Evolutionary conservation across 2,888 invertebrate species (phyloP).

Genomic region (Mythimna vitellina): DNA sequence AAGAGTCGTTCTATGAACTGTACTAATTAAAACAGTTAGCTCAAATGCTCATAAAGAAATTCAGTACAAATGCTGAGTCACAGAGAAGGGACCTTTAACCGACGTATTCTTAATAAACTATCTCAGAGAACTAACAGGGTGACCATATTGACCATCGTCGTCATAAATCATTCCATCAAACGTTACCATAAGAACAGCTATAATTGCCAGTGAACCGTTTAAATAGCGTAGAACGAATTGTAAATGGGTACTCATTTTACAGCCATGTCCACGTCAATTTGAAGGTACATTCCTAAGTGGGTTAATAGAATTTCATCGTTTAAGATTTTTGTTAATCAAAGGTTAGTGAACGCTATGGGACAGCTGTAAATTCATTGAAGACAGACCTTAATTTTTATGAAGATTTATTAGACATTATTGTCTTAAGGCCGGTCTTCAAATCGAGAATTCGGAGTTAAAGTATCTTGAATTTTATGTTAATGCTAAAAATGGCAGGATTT

Average conservation of each 20-base stretch:
- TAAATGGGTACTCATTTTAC: conserved; percentile 58
- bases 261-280: conserved; percentile 40
- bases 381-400: background rate
- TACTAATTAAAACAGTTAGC: conserved; percentile 32
- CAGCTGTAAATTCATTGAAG: conserved; percentile 35
- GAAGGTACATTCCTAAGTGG: conserved; percentile 55
- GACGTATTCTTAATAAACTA: background rate
- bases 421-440: too few relatives aligned
- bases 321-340: conserved; percentile 60
- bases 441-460: too few relatives aligned
- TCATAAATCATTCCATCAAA: conserved; percentile 41
- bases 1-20: conserved; percentile 12
- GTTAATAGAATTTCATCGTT: conserved; percentile 61
- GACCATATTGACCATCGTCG: background rate
- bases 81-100: conserved; percentile 16
- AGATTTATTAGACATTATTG: too few relatives aligned
- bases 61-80: conserved; percentile 21
- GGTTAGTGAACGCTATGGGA: conserved; percentile 51
- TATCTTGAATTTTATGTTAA: too few relatives aligned
- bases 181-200: conserved; percentile 36
- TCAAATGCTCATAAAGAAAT: conserved; percentile 2
- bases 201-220: conserved; percentile 61
- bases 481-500: too few relatives aligned
- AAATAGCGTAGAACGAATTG: conserved; percentile 62
- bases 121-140: conserved; percentile 9